Evolutionary conservation across 2,888 invertebrate genomes (phyloP).

Genomic region (Brachyopa scutellaris): DNA sequence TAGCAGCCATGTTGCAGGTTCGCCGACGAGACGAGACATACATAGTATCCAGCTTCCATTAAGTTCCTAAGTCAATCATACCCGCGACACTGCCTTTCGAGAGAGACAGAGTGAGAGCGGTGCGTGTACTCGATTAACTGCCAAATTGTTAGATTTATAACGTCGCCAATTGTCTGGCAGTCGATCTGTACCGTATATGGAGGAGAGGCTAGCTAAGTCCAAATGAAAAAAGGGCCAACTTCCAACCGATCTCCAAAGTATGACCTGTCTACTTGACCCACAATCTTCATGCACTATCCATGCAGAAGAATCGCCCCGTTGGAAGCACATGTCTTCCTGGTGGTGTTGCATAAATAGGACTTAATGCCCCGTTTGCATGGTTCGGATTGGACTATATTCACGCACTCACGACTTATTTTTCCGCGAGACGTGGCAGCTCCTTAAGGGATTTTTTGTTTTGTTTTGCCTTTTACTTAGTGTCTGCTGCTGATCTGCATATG

Average conservation of each 20-base stretch:
- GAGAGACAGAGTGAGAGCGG: conserved; percentile 8
- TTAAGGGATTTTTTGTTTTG: conserved; percentile 57
- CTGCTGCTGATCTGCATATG: conserved; percentile 65
- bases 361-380: conserved; percentile 6
- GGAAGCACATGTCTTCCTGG: conserved; percentile 62
- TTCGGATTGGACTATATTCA: conserved; percentile 49
- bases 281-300: conserved; percentile 1
- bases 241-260: conserved; percentile 5
- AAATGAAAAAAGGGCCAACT: conserved; percentile 31
- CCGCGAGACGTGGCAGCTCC: conserved; percentile 51
- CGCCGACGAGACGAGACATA: conserved; percentile 43
- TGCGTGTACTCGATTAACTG: conserved; percentile 61
- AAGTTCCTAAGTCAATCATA: conserved; percentile 60
- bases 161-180: conserved; percentile 65
- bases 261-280: conserved; percentile 69
- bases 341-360: conserved; percentile 37
- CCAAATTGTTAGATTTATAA: conserved; percentile 63
- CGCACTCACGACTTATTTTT: conserved; percentile 70
- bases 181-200: conserved; percentile 53
- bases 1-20: conserved; percentile 67
- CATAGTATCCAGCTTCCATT: conserved; percentile 46
- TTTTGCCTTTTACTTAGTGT: no score
- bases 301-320: conserved; percentile 5
- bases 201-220: conserved; percentile 25
- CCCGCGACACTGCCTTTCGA: not conserved